These are phyloP conservation scores for Ricordea florida DNA, from an alignment of 92 coral and sea anemone genomes.

Conservation along the genomic window DNA sequence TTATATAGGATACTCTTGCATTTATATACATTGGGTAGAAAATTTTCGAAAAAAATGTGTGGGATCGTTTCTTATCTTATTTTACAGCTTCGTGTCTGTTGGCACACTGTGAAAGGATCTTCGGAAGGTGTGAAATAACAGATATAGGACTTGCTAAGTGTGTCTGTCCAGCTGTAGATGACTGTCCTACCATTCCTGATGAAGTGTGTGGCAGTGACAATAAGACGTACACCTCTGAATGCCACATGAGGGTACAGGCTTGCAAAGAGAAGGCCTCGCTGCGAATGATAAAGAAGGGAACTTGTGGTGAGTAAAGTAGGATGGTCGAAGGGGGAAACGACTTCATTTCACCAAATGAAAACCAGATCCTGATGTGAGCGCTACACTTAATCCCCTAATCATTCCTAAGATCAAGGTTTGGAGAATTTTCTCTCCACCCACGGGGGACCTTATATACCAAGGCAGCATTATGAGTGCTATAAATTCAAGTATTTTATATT, in stretches of 20 bases:
- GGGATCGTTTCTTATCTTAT: neutral
- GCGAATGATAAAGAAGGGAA: constrained; percentile 67
- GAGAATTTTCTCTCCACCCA: no score
- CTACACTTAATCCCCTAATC: no score
- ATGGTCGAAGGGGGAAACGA: no score
- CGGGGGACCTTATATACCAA: no score
- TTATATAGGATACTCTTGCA: no score
- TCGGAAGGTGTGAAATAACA: constrained; percentile 74
- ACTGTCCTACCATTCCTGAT: constrained; percentile 52
- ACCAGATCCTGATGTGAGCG: no score
- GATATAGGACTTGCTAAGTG: constrained; percentile 71
- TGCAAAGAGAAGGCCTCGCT: constrained; percentile 59
- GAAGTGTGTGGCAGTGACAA: constrained; percentile 78
- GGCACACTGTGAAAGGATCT: constrained; percentile 63
- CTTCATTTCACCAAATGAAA: no score
- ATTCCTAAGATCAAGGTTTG: no score
- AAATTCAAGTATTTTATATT: no score
- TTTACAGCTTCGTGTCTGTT: constrained; percentile 65
- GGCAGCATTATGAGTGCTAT: no score
- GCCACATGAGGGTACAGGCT: constrained; percentile 77
- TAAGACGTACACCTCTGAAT: constrained; percentile 71
- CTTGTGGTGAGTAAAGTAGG: constrained; percentile 73
- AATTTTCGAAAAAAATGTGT: neutral
- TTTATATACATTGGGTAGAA: no score
- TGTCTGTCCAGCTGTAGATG: constrained; percentile 66